Base-by-base conservation (phyloP, 2,797 vertebrate genomes). In the Esox masquinongy region DNA sequence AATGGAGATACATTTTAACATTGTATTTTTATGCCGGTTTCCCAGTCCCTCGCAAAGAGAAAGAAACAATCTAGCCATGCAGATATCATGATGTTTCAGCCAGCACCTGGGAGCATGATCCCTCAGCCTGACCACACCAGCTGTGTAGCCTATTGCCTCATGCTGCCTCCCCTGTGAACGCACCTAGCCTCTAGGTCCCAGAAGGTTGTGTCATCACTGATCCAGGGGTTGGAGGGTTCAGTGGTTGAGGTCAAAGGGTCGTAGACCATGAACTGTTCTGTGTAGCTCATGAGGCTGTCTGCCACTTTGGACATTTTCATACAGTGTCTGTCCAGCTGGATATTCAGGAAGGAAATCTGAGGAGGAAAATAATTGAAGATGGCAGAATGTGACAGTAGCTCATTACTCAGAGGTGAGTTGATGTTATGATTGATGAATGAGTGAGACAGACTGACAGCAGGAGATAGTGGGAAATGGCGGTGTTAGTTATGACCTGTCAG, bases 281-380 rank as follows among this genome's bases (percentile, higher is more conserved):
- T 95, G 92, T 96, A 98, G 83, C 92, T 84, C 87, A 98, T 97
- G 89, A 99, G 93, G 84, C 97, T 97, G 94, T 99, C 97, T 59
- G 97, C 97, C 88, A 99, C 97, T 94, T 99, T 99, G 86, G 97
- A 99, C 93, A 98, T 97, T 93, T 98, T 99, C 95, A 99, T 95
- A 90, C 97, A 97, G 89, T 99, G 97, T 86, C 97, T 95, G 90
- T 98, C 97, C 89, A 99, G 95, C 90, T 99, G 97, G 81, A 92
- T 86, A 76, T 96, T 97, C 92, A 99, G 90, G 93, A 99, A 99
- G 77, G 89, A 92, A 90, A 99, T 98, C 97, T 99, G 93, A 82
- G 66, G 81, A 85, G 81, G 90, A 82, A 74, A 70, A 69, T 14
- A n/a, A 56, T 36, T 66, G n/a, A 75, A 31, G 50, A 51, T 4